Evolutionary conservation across 2,888 invertebrate genomes (phyloP).

Genomic region (Melieria omissa): DNA sequence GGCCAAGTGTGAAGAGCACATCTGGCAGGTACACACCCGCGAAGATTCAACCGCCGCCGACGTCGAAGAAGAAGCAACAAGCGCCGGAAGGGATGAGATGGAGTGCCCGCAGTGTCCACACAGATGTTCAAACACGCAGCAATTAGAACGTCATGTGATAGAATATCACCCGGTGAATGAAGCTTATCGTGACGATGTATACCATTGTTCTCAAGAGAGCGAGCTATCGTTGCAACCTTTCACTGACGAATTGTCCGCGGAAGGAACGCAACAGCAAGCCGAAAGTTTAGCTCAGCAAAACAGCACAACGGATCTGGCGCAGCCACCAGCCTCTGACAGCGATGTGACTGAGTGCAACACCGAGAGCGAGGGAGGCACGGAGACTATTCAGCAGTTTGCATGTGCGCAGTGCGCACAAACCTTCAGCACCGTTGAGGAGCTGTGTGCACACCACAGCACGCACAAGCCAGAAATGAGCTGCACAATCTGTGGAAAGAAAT

Average conservation of each 20-base stretch:
- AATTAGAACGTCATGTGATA: slow-evolving; percentile 9
- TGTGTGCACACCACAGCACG: slow-evolving; percentile 48
- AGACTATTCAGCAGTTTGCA: slow-evolving; percentile 21
- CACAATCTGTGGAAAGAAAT: slow-evolving; percentile 51
- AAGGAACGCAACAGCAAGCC: neutral
- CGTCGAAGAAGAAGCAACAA: neutral
- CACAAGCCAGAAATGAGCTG: slow-evolving; percentile 46
- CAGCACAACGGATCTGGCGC: neutral
- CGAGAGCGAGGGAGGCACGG: slow-evolving; percentile 8
- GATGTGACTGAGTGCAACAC: neutral
- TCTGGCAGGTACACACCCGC: slow-evolving; percentile 43
- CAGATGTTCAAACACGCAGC: slow-evolving; percentile 16
- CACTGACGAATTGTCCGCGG: neutral
- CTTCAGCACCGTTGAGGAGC: slow-evolving; percentile 48
- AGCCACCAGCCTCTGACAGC: slow-evolving; percentile 8
- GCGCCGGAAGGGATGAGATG: neutral
- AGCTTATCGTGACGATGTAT: neutral
- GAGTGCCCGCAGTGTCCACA: neutral
- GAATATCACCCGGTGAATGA: slow-evolving; percentile 4
- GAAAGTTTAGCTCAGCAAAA: neutral
- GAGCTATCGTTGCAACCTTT: slow-evolving; percentile 3
- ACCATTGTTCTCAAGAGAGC: neutral
- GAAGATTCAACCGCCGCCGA: slow-evolving; percentile 22
- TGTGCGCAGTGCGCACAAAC: slow-evolving; percentile 54
- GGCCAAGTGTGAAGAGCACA: slow-evolving; percentile 40